Evolutionary conservation across 2,888 invertebrate genomes (phyloP).

Genomic region (Stenichneumon culpator): DNA sequence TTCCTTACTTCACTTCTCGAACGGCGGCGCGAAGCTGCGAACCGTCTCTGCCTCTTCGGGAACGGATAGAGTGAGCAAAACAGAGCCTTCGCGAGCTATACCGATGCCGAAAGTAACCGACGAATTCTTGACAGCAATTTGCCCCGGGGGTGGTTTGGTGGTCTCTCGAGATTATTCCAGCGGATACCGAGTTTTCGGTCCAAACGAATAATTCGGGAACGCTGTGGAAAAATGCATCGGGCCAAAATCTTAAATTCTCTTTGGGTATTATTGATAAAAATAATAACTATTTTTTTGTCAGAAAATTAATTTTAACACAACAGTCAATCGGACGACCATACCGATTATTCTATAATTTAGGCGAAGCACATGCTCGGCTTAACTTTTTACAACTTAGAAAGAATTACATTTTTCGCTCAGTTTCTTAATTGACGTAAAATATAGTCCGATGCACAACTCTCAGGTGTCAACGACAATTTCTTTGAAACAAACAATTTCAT

Average conservation of each 20-base stretch:
- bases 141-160: constrained; percentile 50
- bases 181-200: constrained; percentile 33
- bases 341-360: background rate
- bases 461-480: background rate
- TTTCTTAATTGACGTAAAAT: background rate
- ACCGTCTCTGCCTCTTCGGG: constrained; percentile 27
- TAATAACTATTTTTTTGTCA: background rate
- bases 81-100: constrained; percentile 27
- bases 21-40: constrained; percentile 32
- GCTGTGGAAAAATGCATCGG: background rate
- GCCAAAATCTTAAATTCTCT: background rate
- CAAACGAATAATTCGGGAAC: background rate
- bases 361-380: background rate
- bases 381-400: background rate
- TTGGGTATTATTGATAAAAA: background rate
- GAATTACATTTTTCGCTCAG: background rate
- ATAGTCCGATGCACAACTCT: background rate
- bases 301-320: background rate
- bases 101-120: constrained; percentile 60
- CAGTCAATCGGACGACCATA: background rate
- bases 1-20: background rate
- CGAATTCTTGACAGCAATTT: constrained; percentile 66
- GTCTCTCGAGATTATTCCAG: constrained; percentile 59
- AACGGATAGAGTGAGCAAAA: constrained; percentile 15
- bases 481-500: too few relatives aligned